Evolutionary conservation across 1,140 invertebrate genomes (phyloP).

Genomic region (Zaprionus gabonicus): DNA sequence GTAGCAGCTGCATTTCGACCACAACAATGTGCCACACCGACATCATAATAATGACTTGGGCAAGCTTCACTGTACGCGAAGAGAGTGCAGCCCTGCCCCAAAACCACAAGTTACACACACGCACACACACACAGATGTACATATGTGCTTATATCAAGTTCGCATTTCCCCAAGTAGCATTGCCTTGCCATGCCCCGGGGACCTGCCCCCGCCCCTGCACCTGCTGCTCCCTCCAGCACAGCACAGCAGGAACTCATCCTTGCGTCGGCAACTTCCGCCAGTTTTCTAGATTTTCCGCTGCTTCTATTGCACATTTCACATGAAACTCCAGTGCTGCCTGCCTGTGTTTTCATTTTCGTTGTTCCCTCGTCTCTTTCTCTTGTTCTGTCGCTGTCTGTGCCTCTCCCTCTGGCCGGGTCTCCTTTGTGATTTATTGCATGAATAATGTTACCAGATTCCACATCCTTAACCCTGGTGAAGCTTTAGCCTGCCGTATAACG

Average conservation of each 20-base stretch:
- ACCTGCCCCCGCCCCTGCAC: background rate
- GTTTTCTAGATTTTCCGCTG: conserved; percentile 36
- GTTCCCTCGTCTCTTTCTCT: background rate
- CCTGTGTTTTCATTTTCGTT: conserved; percentile 1
- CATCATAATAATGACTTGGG: conserved; percentile 29
- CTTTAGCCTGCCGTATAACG: conserved; percentile 25
- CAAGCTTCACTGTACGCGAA: conserved; percentile 11
- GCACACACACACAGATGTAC: conserved; percentile 18
- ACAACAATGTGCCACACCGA: conserved; percentile 36
- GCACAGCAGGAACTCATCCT: conserved; percentile 24
- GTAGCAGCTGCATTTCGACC: conserved; percentile 20
- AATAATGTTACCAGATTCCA: conserved; percentile 44
- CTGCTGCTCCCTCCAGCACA: conserved; percentile 1
- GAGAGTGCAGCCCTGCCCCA: background rate
- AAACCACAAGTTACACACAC: conserved; percentile 17
- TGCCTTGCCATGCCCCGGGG: background rate
- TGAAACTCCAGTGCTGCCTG: conserved; percentile 12
- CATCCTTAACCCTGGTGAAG: conserved; percentile 24
- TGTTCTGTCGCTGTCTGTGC: background rate
- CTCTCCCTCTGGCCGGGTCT: conserved; percentile 10
- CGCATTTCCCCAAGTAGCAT: conserved; percentile 4
- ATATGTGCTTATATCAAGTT: conserved; percentile 18
- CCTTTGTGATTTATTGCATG: conserved; percentile 50
- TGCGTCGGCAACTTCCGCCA: conserved; percentile 30
- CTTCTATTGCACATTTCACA: conserved; percentile 37